Conservation (phyloP, 2,888 invertebrate genomes). For the Sminthurinus aureus region DNA sequence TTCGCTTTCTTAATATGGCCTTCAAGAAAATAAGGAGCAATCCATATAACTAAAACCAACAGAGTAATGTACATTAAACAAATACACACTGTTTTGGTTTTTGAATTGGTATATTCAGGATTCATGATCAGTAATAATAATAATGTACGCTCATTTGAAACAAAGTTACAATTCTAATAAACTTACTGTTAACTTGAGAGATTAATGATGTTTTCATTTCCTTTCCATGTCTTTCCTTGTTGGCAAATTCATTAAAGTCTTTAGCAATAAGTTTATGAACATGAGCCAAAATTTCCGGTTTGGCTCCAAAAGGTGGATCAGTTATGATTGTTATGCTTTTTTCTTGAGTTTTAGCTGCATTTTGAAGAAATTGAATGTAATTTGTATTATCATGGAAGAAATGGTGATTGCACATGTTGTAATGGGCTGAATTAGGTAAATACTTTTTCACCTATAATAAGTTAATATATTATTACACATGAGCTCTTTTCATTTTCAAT, state of each 20-base stretch:
- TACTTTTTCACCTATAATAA: conserved; percentile 15
- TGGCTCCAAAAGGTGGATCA: conserved; percentile 46
- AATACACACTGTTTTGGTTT: too few relatives aligned
- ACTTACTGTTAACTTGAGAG: conserved; percentile 24
- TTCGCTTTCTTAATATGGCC: conserved; percentile 43
- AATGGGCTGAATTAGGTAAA: conserved; percentile 21
- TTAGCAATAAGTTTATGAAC: conserved; percentile 29
- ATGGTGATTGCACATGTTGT: conserved; percentile 48
- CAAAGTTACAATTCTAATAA: not conserved
- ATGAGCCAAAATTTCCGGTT: conserved; percentile 34
- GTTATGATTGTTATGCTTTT: conserved; percentile 37
- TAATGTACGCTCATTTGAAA: not conserved
- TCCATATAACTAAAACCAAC: conserved; percentile 36
- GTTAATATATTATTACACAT: too few relatives aligned
- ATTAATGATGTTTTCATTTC: not conserved
- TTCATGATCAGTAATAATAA: not conserved
- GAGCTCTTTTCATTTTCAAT: too few relatives aligned
- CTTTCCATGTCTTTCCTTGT: not conserved
- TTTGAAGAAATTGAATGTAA: conserved; percentile 30
- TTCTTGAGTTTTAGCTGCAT: not conserved
- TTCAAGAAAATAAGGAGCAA: conserved; percentile 45
- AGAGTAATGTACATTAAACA: not conserved
- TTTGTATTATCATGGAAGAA: conserved; percentile 38
- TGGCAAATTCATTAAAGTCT: conserved; percentile 7
- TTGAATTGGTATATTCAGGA: not conserved